Percentiles rank a stretch among this genome's conserved stretches.
phyloP scores from a whole-genome alignment of 2,888 invertebrate genomes.

The Drosophila melanocephala region DNA sequence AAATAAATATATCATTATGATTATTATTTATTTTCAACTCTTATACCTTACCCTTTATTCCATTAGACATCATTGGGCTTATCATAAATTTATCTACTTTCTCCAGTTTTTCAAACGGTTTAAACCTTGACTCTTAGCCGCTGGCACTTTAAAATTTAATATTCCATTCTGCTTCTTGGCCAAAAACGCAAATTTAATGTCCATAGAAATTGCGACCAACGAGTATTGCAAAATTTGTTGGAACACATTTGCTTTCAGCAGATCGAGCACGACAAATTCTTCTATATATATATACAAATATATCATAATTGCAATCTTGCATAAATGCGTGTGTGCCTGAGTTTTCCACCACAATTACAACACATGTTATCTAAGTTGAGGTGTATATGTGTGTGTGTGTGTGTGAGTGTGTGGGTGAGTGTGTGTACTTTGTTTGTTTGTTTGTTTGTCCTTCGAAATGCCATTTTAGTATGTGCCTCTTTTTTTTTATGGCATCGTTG shows the following conservation, averaged over 20 bases:
- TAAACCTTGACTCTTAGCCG: slow-evolving; percentile 42
- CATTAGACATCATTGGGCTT: neutral
- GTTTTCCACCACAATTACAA: slow-evolving; percentile 68
- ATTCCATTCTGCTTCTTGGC: slow-evolving; percentile 25
- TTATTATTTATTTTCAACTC: neutral
- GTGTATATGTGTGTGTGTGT: slow-evolving; percentile 9
- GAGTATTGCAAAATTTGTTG: slow-evolving; percentile 12
- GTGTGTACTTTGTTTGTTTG: slow-evolving; percentile 62
- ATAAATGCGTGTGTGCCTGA: slow-evolving; percentile 65
- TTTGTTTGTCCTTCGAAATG: slow-evolving; percentile 79
- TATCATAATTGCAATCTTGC: slow-evolving; percentile 80
- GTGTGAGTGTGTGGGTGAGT: slow-evolving; percentile 7
- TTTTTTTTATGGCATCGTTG: slow-evolving; percentile 55
- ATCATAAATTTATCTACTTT: neutral
- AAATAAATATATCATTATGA: neutral
- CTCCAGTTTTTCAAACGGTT: slow-evolving; percentile 1
- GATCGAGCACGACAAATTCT: slow-evolving; percentile 63
- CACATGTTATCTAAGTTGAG: slow-evolving; percentile 17
- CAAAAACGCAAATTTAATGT: slow-evolving; percentile 14
- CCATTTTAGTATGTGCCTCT: slow-evolving; percentile 71
- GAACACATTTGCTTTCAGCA: slow-evolving; percentile 30
- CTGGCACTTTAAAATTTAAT: slow-evolving; percentile 38
- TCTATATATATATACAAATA: slow-evolving; percentile 54
- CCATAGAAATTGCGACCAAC: slow-evolving; percentile 15
- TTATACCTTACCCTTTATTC: neutral